Conservation (phyloP, 2,888 invertebrate genomes). For the Yponomeuta sedellus region DNA sequence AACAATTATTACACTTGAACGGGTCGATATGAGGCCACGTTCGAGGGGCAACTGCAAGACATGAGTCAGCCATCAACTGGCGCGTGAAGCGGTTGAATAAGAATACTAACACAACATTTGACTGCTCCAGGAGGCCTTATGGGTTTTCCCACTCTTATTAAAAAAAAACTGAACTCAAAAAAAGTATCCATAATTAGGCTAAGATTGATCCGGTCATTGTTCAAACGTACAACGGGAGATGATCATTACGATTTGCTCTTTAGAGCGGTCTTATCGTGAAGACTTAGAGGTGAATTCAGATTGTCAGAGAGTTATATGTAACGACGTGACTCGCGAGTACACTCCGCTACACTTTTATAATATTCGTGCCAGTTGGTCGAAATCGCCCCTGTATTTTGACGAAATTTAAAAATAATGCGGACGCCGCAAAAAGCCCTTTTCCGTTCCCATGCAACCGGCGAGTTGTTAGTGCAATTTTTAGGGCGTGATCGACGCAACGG, state of each 20-base stretch:
- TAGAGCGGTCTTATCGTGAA: no score
- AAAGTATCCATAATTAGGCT: not conserved
- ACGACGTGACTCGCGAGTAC: no score
- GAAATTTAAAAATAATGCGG: not conserved
- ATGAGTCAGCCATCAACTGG: slow-evolving; percentile 56
- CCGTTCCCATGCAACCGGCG: slow-evolving; percentile 55
- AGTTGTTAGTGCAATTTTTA: slow-evolving; percentile 63
- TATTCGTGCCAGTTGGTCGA: no score
- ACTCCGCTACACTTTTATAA: no score
- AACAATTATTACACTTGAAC: slow-evolving; percentile 7
- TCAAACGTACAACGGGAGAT: not conserved
- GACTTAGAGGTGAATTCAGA: no score
- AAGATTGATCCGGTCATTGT: not conserved
- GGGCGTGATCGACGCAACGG: slow-evolving; percentile 68
- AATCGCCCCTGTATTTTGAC: not conserved
- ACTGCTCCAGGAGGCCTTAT: slow-evolving; percentile 2
- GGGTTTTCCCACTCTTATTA: not conserved
- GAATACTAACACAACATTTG: slow-evolving; percentile 3
- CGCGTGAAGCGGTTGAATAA: slow-evolving; percentile 42
- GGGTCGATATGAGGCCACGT: slow-evolving; percentile 6
- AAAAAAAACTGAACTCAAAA: not conserved
- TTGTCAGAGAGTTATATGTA: no score
- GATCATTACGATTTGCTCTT: not conserved
- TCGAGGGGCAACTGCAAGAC: slow-evolving; percentile 1
- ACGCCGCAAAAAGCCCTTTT: slow-evolving; percentile 27